phyloP scores from a whole-genome alignment of 1,140 invertebrate species.

The Zaprionus davidi region DNA sequence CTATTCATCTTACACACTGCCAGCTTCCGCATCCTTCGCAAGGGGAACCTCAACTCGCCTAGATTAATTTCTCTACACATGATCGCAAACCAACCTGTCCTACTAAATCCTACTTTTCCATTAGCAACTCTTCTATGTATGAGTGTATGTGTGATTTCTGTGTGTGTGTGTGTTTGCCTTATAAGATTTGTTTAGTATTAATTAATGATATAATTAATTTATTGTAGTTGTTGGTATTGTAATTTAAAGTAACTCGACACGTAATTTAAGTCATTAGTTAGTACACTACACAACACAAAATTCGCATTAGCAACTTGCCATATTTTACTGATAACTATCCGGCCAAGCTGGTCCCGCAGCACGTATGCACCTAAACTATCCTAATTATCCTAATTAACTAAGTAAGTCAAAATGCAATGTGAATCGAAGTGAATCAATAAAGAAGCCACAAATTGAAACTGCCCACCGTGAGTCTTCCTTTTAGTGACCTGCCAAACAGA shows the following conservation, averaged over 20 bases:
- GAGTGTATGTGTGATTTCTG: not conserved
- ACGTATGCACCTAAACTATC: conserved; percentile 58
- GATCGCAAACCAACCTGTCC: conserved; percentile 28
- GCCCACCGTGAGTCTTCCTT: not conserved
- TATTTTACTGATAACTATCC: conserved; percentile 48
- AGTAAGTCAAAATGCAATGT: conserved; percentile 57
- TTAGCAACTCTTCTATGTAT: conserved; percentile 11
- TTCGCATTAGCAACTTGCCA: conserved; percentile 76
- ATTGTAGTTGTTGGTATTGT: conserved; percentile 81
- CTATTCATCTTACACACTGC: not conserved
- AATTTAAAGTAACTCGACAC: conserved; percentile 66
- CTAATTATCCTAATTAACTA: conserved; percentile 77
- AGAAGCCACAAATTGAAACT: conserved; percentile 31
- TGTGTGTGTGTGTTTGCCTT: conserved; percentile 47
- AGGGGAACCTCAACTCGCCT: conserved; percentile 20
- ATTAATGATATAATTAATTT: conserved; percentile 80
- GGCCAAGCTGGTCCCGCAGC: conserved; percentile 36
- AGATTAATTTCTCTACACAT: conserved; percentile 35
- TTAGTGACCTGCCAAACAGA: conserved; percentile 4
- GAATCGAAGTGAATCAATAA: conserved; percentile 58
- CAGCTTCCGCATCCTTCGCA: conserved; percentile 12
- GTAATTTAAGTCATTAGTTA: conserved; percentile 40
- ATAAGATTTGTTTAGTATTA: conserved; percentile 72
- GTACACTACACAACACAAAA: conserved; percentile 37
- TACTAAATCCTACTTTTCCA: conserved; percentile 35